Conservation (phyloP, 2,797 vertebrate genomes). For the Esox lucius region DNA sequence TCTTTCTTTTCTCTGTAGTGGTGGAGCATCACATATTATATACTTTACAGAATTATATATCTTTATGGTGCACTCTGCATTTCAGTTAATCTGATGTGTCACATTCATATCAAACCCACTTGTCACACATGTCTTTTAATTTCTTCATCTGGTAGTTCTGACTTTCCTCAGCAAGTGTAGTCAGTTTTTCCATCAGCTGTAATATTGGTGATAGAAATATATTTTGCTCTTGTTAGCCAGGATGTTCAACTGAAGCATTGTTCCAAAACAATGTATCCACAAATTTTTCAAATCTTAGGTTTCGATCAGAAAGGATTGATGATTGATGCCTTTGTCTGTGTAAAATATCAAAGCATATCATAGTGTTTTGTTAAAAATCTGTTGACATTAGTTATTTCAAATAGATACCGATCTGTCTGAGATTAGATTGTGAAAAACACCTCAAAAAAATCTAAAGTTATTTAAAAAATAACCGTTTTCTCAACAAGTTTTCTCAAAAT, state of each 20-base stretch:
- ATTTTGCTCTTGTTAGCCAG: too few species aligned
- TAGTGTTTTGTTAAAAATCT: too few species aligned
- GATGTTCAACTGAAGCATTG: too few species aligned
- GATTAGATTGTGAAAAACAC: too few species aligned
- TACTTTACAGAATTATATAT: not conserved
- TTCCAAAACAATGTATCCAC: too few species aligned
- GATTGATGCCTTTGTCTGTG: not conserved
- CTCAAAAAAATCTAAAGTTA: too few species aligned
- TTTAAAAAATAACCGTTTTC: too few species aligned
- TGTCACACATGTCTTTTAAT: conserved; percentile 94
- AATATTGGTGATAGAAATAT: conserved; percentile 23
- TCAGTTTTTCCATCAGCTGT: conserved; percentile 93
- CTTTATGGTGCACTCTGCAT: not conserved
- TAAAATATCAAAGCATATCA: not conserved
- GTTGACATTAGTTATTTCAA: too few species aligned
- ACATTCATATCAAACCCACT: conserved; percentile 68
- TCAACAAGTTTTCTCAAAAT: too few species aligned
- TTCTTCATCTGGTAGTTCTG: conserved; percentile 93
- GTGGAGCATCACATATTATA: not conserved
- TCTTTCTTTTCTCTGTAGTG: conserved; percentile 91
- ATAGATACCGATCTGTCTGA: too few species aligned
- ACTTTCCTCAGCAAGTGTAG: conserved; percentile 87
- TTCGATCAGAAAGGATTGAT: not conserved
- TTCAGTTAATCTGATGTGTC: not conserved
- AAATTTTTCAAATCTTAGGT: too few species aligned